Base-by-base conservation (phyloP, 2,888 invertebrate species). In the Sesamia inferens region DNA sequence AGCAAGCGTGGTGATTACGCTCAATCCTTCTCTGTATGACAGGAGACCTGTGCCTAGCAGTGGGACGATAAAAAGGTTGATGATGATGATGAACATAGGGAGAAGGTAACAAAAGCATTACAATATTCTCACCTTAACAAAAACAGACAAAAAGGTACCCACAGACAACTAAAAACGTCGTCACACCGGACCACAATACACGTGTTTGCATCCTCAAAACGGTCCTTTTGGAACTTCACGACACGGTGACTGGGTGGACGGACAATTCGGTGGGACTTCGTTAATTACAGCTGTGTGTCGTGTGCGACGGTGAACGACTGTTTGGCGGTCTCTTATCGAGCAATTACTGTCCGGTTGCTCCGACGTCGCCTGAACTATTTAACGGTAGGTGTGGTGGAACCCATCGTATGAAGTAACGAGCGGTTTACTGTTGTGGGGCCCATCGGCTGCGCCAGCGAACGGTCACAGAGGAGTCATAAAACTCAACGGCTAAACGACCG, bases 261-360 rank as follows among this genome's bases (percentile, higher is more conserved):
- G n/a, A n/a, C 69, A 31, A 63, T 70, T 81, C 57, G 31, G 31
- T 42, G 71, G 57, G 64, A 64, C 74, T 74, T 61, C 42, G 68
- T 79, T 82, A 82, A 82, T 79, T 73, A 72, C 69, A 51, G 31
- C 63, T 58, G 57, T 55, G 57, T 65, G 78, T 74, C 78, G 63
- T 68, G 59, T 48, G 79, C 59, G 72, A 68, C 62, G 39, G 62
- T 63, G 78, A 82, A 82, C 70, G 79, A 66, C 76, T 75, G 62
- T 68, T 73, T 76, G 63, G 70, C 71, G 70, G 51, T 78, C 69
- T 79, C 80, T 79, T 79, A 68, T 68, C 70, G 80, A 76, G 70
- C 67, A 79, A 82, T 82, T 76, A 75, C 70, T 57, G 66, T n/a
- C n/a, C 42, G 65, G 55, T 39, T 71, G 70, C 80, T 66, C 81